These are phyloP conservation scores for Scrobipalpa atriplicella DNA, from an alignment of 2,888 invertebrate genomes.

Conservation along the genomic window DNA sequence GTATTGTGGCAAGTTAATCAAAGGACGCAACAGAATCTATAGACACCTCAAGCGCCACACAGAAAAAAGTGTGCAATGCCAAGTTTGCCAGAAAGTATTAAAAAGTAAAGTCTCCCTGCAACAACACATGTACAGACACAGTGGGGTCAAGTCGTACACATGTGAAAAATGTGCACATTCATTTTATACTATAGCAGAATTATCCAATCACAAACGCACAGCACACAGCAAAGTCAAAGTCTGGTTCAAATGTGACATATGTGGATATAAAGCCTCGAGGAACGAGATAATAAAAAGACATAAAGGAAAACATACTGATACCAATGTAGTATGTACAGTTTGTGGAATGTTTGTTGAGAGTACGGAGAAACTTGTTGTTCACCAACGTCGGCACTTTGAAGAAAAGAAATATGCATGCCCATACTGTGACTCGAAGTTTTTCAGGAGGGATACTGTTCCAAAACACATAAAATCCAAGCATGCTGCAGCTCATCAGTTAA, in stretches of 20 bases:
- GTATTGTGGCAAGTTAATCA: constrained; percentile 61
- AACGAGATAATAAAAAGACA: constrained; percentile 50
- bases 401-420: constrained; percentile 58
- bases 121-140: constrained; percentile 61
- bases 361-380: constrained; percentile 50
- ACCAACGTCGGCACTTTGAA: constrained; percentile 56
- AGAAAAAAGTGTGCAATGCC: constrained; percentile 44
- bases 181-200: constrained; percentile 59
- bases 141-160: constrained; percentile 54
- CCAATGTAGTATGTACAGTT: constrained; percentile 53
- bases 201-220: constrained; percentile 58
- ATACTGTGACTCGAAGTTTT: constrained; percentile 56
- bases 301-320: constrained; percentile 50
- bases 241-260: constrained; percentile 55
- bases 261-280: constrained; percentile 52
- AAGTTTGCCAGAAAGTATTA: constrained; percentile 54
- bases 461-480: constrained; percentile 45
- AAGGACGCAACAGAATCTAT: constrained; percentile 55
- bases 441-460: constrained; percentile 45
- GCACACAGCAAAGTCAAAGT: constrained; percentile 51
- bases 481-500: constrained; percentile 32
- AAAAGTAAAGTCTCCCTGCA: constrained; percentile 43
- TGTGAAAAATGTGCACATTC: constrained; percentile 66
- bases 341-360: constrained; percentile 63
- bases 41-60: constrained; percentile 57